phyloP scores from a whole-genome alignment of 2,888 invertebrate genomes.

The Allygus modestus region DNA sequence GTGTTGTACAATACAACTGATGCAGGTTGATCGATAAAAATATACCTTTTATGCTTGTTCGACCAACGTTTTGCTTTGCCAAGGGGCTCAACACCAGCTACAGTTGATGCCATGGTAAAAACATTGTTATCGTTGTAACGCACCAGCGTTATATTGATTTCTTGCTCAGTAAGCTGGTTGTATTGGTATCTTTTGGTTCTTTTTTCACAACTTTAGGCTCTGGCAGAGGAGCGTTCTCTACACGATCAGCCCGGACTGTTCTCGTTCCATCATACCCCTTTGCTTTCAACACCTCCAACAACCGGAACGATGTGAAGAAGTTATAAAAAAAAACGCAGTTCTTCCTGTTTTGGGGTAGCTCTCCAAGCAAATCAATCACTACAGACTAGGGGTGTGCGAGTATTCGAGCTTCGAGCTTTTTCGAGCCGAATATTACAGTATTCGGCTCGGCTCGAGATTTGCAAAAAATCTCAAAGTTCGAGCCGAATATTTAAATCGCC shows the following conservation, averaged over 20 bases:
- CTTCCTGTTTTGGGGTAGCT: conserved; percentile 47
- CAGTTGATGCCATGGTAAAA: conserved; percentile 52
- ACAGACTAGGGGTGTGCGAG: too few relatives aligned
- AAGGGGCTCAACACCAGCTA: conserved; percentile 49
- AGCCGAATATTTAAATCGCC: too few relatives aligned
- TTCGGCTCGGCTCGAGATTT: too few relatives aligned
- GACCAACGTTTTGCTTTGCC: conserved; percentile 51
- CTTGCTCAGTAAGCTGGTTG: conserved; percentile 46
- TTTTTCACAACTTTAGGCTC: conserved; percentile 38
- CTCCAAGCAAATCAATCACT: conserved; percentile 34
- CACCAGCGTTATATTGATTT: conserved; percentile 43
- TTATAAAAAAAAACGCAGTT: conserved; percentile 54
- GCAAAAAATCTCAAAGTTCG: too few relatives aligned
- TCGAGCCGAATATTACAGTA: too few relatives aligned
- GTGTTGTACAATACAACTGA: neutral
- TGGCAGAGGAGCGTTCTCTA: conserved; percentile 45
- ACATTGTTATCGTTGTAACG: conserved; percentile 53
- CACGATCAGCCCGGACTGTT: conserved; percentile 36
- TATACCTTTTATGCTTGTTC: conserved; percentile 10
- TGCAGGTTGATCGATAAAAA: neutral
- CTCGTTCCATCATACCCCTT: conserved; percentile 45
- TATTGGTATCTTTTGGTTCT: conserved; percentile 25
- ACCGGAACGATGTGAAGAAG: conserved; percentile 46
- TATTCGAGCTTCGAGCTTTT: too few relatives aligned
- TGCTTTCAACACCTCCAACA: conserved; percentile 38